These are phyloP conservation scores for Garra rufa DNA, from an alignment of 2,113 vertebrate species.

Conservation along the genomic window DNA sequence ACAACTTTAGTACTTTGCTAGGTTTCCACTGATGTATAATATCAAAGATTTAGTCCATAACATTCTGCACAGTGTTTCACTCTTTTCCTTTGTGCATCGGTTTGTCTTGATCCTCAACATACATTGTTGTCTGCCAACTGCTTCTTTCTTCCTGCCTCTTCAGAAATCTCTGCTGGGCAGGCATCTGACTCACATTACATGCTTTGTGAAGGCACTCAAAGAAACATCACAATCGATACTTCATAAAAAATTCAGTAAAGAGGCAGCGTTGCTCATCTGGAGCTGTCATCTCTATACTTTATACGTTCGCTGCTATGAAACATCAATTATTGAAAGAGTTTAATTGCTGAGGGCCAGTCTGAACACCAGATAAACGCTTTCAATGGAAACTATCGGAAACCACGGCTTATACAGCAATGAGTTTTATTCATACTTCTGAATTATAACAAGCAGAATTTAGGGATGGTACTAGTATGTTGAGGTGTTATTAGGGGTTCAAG, in stretches of 20 bases:
- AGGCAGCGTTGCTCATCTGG: conserved; percentile 25
- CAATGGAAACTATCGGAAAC: neutral
- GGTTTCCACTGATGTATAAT: neutral
- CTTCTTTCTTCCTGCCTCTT: neutral
- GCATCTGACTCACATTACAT: neutral
- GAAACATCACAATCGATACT: conserved; percentile 55
- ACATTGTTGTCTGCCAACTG: neutral
- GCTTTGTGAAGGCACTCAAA: conserved; percentile 6
- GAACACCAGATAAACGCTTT: neutral
- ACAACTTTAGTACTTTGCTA: neutral
- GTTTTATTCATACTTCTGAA: neutral
- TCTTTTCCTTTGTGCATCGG: neutral
- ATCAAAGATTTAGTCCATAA: neutral
- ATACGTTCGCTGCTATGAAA: conserved; percentile 25
- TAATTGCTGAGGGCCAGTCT: conserved; percentile 10
- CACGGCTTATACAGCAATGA: neutral
- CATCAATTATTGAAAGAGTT: conserved; percentile 42
- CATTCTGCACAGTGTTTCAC: neutral
- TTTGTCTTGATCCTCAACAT: neutral
- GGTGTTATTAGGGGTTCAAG: no score
- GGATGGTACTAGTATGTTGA: neutral
- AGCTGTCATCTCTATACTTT: conserved; percentile 55
- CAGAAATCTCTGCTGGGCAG: neutral
- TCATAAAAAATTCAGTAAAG: conserved; percentile 64
- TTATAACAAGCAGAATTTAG: neutral